Percentiles rank a stretch among this genome's conserved stretches.
Conservation (phyloP, 92 coral and sea anemone species). For the Paramuricea clavata region DNA sequence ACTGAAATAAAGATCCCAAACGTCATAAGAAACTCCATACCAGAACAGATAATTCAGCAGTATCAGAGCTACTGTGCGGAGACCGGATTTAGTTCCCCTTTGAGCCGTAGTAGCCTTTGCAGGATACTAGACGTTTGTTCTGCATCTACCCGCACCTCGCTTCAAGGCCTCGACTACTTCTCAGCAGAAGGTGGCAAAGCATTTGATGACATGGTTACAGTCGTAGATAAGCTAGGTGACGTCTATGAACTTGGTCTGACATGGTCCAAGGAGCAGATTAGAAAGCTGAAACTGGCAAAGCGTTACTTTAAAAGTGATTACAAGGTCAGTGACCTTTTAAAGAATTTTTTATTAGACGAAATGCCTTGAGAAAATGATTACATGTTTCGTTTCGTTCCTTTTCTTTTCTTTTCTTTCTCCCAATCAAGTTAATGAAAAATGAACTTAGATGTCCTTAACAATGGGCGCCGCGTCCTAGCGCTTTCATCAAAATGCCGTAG, state of each 20-base stretch:
- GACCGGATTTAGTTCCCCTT: conserved; percentile 61
- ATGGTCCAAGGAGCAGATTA: conserved; percentile 54
- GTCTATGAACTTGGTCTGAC: conserved; percentile 52
- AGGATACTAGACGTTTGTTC: conserved; percentile 72
- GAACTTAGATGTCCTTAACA: too few species aligned
- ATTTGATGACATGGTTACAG: conserved; percentile 54
- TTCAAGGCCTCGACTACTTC: conserved; percentile 67
- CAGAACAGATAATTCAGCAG: conserved; percentile 66
- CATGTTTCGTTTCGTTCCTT: too few species aligned
- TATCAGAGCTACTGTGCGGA: conserved; percentile 68
- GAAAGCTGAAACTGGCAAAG: conserved; percentile 70
- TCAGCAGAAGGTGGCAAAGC: conserved; percentile 65
- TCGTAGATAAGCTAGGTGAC: conserved; percentile 69
- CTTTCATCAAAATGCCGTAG: too few species aligned
- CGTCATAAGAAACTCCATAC: conserved; percentile 62
- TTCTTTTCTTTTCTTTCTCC: too few species aligned
- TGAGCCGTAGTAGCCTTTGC: conserved; percentile 63
- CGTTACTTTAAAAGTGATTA: conserved; percentile 72
- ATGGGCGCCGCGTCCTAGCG: too few species aligned
- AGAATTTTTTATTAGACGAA: too few species aligned
- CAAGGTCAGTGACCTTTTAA: conserved; percentile 41
- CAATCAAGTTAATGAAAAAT: too few species aligned
- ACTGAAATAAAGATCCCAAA: conserved; percentile 57
- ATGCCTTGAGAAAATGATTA: too few species aligned
- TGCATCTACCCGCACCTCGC: conserved; percentile 67